Base-by-base conservation (phyloP, 2,113 vertebrate genomes). In the Nothobranchius kuhntae region DNA sequence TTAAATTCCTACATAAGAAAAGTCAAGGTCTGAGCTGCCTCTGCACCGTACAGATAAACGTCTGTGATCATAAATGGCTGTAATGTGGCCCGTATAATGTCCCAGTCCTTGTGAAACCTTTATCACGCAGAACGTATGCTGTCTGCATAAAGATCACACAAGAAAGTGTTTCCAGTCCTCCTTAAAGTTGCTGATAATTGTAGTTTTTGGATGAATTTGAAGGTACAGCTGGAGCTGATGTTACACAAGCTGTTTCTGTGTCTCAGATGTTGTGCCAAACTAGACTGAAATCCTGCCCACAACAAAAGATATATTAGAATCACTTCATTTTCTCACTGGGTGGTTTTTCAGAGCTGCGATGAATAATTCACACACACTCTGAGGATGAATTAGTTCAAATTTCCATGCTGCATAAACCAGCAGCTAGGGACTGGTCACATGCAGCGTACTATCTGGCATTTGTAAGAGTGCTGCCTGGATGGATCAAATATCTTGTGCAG, bases 1-100 rank as follows among this genome's bases (percentile, higher is more conserved):
- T 80, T 78, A 83, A 81, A 67, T 1, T 58, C 24, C 85, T 17
- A 61, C 82, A 77, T 80, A 78, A 68, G 75, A 76, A 59, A 76
- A 80, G 84, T 74, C 78, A 74, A 80, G 76, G 85, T 74, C 78
- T 51, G 63, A 48, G n/a, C 64, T 59, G 59, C 56, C 7, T 14
- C 68, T 3, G 61, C 56, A 65, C 73, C 54, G 13, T 40, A 53
- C 59, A 54, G 57, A 52, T 38, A 57, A 59, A n/a, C 71, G 58
- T 67, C 62, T 9, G 53, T 10, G 6, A 45, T 65, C 66, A 24
- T 85, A 83, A 85, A 86, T 64, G 77, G 75, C 53, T n/a, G 55
- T 21, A 67, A 70, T 56, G 58, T 68, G 53, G 52, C 52, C n/a
- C 35, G 15, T 75, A 60, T 70, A 82, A 75, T n/a, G 73, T 64